Evolutionary conservation across 2,888 invertebrate species (phyloP).

Genomic region (Meloe dianella): DNA sequence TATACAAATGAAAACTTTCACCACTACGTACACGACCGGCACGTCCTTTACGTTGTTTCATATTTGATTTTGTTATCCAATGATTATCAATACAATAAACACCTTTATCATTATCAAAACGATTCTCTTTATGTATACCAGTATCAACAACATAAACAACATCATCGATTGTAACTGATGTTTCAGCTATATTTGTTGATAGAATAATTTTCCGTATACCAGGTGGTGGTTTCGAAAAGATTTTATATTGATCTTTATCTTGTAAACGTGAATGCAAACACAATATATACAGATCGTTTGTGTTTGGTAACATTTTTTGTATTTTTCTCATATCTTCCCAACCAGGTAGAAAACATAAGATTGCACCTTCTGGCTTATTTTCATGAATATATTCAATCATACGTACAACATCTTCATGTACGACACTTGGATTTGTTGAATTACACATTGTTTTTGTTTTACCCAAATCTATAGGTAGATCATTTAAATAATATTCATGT

Average conservation of each 20-base stretch:
- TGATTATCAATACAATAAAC: slow-evolving; percentile 63
- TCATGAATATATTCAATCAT: slow-evolving; percentile 66
- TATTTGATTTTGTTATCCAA: slow-evolving; percentile 70
- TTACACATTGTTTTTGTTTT: slow-evolving; percentile 54
- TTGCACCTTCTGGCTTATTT: slow-evolving; percentile 68
- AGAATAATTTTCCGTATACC: slow-evolving; percentile 71
- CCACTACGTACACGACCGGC: slow-evolving; percentile 73
- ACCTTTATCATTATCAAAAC: slow-evolving; percentile 62
- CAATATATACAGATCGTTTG: slow-evolving; percentile 42
- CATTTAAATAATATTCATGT: slow-evolving; percentile 64
- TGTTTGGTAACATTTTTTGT: slow-evolving; percentile 51
- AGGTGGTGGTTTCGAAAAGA: slow-evolving; percentile 62
- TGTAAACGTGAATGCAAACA: slow-evolving; percentile 63
- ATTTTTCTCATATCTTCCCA: slow-evolving; percentile 73
- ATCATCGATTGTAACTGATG: slow-evolving; percentile 77
- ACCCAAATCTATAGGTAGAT: slow-evolving; percentile 56
- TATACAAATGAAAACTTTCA: slow-evolving; percentile 65
- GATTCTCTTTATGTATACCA: slow-evolving; percentile 67
- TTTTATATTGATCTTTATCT: slow-evolving; percentile 65
- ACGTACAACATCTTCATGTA: slow-evolving; percentile 61
- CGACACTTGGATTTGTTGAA: slow-evolving; percentile 57
- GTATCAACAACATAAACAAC: no score
- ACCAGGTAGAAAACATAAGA: slow-evolving; percentile 77
- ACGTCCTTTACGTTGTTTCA: slow-evolving; percentile 70
- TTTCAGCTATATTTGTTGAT: slow-evolving; percentile 75